Conservation (phyloP, 2,888 invertebrate species). For the Sinhomidia bicolor region DNA sequence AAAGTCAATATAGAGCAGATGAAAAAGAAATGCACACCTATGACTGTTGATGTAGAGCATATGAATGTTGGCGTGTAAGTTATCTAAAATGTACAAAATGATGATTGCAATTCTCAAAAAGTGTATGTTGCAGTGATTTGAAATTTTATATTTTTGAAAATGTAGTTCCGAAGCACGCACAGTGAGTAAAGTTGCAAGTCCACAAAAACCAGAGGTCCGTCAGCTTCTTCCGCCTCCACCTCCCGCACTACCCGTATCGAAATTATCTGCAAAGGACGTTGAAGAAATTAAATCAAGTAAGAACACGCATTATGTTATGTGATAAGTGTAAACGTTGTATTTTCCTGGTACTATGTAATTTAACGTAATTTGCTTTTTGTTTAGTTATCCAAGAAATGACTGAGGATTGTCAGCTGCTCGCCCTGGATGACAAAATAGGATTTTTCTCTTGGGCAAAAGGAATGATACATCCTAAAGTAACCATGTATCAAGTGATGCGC, state of each 20-base stretch:
- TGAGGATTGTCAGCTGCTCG: conserved; percentile 69
- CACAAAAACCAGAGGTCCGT: neutral
- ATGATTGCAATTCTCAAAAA: too few species aligned
- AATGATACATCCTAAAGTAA: conserved; percentile 53
- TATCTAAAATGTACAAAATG: neutral
- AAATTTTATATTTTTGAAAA: too few species aligned
- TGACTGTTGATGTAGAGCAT: conserved; percentile 61
- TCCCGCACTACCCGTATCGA: neutral
- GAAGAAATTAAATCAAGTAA: conserved; percentile 68
- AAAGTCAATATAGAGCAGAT: conserved; percentile 51
- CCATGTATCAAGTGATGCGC: conserved; percentile 64
- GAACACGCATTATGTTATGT: neutral
- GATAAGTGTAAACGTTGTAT: too few species aligned
- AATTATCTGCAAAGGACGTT: conserved; percentile 56
- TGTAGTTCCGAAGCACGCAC: neutral
- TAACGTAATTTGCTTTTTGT: neutral
- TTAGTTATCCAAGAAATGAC: conserved; percentile 70
- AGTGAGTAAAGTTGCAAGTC: conserved; percentile 1
- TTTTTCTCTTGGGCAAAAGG: conserved; percentile 69
- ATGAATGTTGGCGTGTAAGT: conserved; percentile 59
- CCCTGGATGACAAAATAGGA: conserved; percentile 56
- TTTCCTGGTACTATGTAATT: neutral
- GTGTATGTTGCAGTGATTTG: too few species aligned
- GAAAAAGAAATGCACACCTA: conserved; percentile 61
- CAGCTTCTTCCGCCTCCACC: neutral